Evolutionary conservation across 2,888 invertebrate species (phyloP).

Genomic region (Agonopterix alstromeriana): DNA sequence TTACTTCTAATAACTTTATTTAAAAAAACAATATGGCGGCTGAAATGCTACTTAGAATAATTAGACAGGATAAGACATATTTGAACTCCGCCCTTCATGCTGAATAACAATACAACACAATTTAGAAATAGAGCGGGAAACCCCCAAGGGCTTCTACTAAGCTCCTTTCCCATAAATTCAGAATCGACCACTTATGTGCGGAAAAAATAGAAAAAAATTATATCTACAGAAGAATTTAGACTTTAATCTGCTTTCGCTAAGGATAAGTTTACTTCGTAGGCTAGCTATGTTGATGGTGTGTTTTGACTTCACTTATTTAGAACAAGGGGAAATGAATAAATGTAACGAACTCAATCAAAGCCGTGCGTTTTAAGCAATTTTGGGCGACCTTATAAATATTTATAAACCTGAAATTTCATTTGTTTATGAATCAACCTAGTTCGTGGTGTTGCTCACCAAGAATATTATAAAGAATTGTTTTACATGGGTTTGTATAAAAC

Average conservation of each 20-base stretch:
- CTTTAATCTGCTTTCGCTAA: conserved; percentile 20
- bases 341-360: conserved; percentile 40
- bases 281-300: conserved; percentile 10
- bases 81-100: conserved; percentile 35
- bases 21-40: neutral
- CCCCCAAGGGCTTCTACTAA: conserved; percentile 45
- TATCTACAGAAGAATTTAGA: conserved; percentile 16
- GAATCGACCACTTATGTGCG: conserved; percentile 49
- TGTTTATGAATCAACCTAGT: neutral
- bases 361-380: conserved; percentile 24
- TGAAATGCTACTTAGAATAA: conserved; percentile 30
- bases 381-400: conserved; percentile 19
- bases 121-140: conserved; percentile 51
- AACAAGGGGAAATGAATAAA: conserved; percentile 42
- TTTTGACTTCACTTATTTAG: conserved; percentile 25
- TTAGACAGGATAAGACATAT: conserved; percentile 37
- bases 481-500: too few species aligned
- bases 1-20: conserved; percentile 52
- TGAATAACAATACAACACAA: conserved; percentile 39
- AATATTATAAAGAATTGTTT: too few species aligned
- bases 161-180: conserved; percentile 53
- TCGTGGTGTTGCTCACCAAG: neutral
- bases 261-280: conserved; percentile 16
- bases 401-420: conserved; percentile 6
- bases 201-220: conserved; percentile 29